Conservation (phyloP, 2,113 vertebrate species). For the Donacobius atricapilla region DNA sequence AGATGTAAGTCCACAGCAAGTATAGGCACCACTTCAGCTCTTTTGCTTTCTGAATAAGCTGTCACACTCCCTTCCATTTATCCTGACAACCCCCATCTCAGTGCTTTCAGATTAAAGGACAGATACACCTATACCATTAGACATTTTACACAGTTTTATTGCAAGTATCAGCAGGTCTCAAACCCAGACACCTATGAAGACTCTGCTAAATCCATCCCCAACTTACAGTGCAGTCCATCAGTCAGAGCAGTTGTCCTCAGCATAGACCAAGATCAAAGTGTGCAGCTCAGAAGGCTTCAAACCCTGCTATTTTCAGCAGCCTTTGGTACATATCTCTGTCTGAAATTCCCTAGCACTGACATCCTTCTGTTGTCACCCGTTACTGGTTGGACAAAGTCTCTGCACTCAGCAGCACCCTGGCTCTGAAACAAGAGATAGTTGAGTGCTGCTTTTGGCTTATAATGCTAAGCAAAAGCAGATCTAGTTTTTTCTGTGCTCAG, state of each 20-base stretch:
- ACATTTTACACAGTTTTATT: neutral
- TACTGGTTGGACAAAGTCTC: neutral
- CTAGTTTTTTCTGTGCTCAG: neutral
- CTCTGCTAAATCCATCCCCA: neutral
- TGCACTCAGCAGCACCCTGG: neutral
- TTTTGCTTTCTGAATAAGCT: neutral
- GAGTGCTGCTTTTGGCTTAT: neutral
- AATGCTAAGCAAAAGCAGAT: neutral
- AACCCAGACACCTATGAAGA: neutral
- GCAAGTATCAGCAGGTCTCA: neutral
- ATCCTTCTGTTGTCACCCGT: neutral
- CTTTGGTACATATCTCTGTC: neutral
- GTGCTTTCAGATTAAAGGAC: neutral
- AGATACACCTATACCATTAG: neutral
- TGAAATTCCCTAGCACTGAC: neutral
- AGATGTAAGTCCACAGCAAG: neutral
- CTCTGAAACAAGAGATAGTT: neutral
- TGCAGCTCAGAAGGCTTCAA: neutral
- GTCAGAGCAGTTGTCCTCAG: neutral
- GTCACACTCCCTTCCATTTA: neutral
- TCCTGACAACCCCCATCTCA: neutral
- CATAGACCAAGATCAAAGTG: neutral
- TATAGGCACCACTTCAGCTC: neutral
- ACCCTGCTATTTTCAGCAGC: neutral
- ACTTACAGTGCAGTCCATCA: neutral